Conservation (phyloP, 2,113 vertebrate genomes). For the Miniopterus natalensis region DNA sequence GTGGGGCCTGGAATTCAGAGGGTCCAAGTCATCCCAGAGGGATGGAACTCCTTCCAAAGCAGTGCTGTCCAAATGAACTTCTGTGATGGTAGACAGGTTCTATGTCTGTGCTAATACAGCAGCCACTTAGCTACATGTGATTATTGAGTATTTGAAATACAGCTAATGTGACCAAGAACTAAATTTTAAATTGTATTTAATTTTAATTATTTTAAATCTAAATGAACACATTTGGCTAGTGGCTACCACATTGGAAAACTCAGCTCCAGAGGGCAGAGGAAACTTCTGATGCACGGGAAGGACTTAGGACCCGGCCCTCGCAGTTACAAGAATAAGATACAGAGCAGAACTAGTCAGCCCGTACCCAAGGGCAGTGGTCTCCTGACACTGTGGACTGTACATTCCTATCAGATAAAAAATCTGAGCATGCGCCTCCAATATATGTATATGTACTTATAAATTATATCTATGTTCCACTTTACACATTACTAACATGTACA, state of each 20-base stretch:
- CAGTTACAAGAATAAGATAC: neutral
- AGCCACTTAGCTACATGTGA: constrained; percentile 36
- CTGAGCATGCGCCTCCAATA: neutral
- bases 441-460: neutral
- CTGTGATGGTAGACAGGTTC: neutral
- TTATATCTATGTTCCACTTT: neutral
- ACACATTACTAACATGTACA: neutral
- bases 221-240: neutral
- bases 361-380: neutral
- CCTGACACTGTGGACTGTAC: constrained; percentile 14
- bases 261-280: neutral
- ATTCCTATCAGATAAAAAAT: neutral
- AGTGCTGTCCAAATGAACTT: neutral
- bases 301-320: neutral
- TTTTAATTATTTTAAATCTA: constrained; percentile 35
- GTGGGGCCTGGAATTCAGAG: constrained; percentile 30
- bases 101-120: neutral
- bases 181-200: constrained; percentile 34
- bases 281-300: neutral
- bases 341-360: neutral
- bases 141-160: neutral
- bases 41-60: neutral
- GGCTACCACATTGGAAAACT: neutral
- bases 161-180: neutral
- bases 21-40: neutral